These are phyloP conservation scores for Nephrotoma guestfalica DNA, from an alignment of 2,888 invertebrate genomes.

Conservation along the genomic window DNA sequence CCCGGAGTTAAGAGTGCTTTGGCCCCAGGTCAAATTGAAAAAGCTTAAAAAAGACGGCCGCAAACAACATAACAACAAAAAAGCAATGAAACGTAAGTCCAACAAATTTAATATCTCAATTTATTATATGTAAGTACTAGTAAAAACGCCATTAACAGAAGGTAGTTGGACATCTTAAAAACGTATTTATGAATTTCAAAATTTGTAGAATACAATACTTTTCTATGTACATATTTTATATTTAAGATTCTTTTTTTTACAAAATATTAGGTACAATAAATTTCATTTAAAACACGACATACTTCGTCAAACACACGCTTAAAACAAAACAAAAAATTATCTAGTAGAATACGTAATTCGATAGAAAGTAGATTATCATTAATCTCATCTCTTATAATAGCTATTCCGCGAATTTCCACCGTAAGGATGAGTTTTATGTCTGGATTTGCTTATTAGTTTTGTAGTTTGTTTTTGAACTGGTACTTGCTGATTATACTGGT, in stretches of 20 bases:
- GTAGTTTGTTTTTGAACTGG: background rate
- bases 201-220: no score
- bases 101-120: no score
- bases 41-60: no score
- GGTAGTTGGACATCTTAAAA: no score
- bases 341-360: background rate
- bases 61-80: no score
- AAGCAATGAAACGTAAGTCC: no score
- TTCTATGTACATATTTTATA: no score
- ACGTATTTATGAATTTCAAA: no score
- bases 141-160: no score
- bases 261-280: background rate
- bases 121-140: no score
- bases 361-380: background rate
- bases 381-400: background rate
- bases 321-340: background rate
- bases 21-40: no score
- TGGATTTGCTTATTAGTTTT: background rate
- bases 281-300: background rate
- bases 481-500: slow-evolving; percentile 35
- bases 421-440: background rate
- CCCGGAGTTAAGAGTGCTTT: no score
- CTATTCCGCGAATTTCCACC: background rate
- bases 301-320: background rate
- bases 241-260: background rate